Percentiles rank a stretch among this genome's conserved stretches.
phyloP scores from a whole-genome alignment of 2,113 vertebrate species.

The Percina caprodes region DNA sequence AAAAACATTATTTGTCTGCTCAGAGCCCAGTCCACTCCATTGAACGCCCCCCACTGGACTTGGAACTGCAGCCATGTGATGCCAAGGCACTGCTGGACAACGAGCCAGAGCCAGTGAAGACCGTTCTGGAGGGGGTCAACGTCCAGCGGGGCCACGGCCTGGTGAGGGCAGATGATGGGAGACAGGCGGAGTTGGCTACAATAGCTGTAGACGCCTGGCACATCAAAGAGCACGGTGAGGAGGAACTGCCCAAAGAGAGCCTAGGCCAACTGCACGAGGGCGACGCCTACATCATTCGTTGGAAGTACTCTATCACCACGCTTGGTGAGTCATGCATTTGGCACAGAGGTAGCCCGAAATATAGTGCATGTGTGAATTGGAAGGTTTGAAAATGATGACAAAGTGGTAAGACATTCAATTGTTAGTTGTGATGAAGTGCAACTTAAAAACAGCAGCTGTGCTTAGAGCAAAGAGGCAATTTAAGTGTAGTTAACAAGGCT shows the following conservation, averaged over 20 bases:
- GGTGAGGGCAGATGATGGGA: slow-evolving; percentile 79
- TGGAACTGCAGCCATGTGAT: slow-evolving; percentile 82
- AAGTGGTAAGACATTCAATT: not conserved
- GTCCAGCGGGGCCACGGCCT: slow-evolving; percentile 83
- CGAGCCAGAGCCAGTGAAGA: slow-evolving; percentile 57
- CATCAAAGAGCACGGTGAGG: slow-evolving; percentile 84
- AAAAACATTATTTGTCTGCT: not conserved
- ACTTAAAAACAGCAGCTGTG: not conserved
- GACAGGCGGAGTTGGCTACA: slow-evolving; percentile 82
- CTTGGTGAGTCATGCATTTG: slow-evolving; percentile 74
- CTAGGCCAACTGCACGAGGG: slow-evolving; percentile 84
- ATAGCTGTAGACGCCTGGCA: slow-evolving; percentile 83
- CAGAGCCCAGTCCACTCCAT: slow-evolving; percentile 75
- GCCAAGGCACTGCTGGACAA: slow-evolving; percentile 76
- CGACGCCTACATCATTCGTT: slow-evolving; percentile 86
- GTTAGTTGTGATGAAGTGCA: not conserved
- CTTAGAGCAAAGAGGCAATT: not conserved
- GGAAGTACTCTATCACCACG: slow-evolving; percentile 86
- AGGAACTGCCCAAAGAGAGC: slow-evolving; percentile 77
- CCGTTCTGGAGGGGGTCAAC: slow-evolving; percentile 82
- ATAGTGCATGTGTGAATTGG: not conserved
- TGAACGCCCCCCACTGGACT: slow-evolving; percentile 57
- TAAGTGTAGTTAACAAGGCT: not conserved
- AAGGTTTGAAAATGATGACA: not conserved
- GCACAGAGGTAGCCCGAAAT: not conserved